A percentile compares a stretch with the other conserved stretches of the same genome.
phyloP scores from a whole-genome alignment of 1,140 invertebrate genomes.

The Zaprionus capensis region DNA sequence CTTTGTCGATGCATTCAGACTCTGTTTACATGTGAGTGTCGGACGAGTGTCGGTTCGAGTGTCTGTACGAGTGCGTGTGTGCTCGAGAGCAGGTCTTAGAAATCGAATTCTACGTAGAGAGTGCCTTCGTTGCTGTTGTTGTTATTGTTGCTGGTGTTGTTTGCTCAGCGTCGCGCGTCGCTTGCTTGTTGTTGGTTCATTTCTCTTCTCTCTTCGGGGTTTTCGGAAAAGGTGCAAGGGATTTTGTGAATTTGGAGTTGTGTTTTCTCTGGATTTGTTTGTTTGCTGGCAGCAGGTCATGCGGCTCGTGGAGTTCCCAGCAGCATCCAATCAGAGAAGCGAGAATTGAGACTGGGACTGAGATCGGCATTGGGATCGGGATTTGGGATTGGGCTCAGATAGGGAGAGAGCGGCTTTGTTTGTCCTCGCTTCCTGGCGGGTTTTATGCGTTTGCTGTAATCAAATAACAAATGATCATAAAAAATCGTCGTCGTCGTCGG shows the following conservation, averaged over 20 bases:
- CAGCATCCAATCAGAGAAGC: constrained; percentile 31
- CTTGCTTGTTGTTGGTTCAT: constrained; percentile 41
- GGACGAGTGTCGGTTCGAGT: constrained; percentile 6
- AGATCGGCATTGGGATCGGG: constrained; percentile 6
- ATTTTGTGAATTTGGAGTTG: constrained; percentile 50
- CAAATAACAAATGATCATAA: constrained; percentile 77
- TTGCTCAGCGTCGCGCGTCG: constrained; percentile 69
- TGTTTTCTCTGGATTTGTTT: constrained; percentile 50
- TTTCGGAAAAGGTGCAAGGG: constrained; percentile 46
- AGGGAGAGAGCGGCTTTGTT: constrained; percentile 40
- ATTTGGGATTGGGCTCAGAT: neutral
- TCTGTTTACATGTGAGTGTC: constrained; percentile 24
- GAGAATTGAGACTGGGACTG: neutral
- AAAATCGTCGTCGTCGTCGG: constrained; percentile 36
- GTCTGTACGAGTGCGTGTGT: constrained; percentile 18
- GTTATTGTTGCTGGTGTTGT: constrained; percentile 61
- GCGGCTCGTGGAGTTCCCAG: constrained; percentile 32
- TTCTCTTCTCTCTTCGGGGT: constrained; percentile 6
- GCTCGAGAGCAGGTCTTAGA: constrained; percentile 26
- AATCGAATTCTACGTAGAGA: constrained; percentile 45
- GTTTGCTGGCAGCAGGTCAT: constrained; percentile 46
- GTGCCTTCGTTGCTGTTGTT: constrained; percentile 50
- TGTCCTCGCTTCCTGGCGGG: constrained; percentile 29
- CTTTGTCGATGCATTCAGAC: constrained; percentile 34
- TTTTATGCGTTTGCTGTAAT: constrained; percentile 76